phyloP scores from a whole-genome alignment of 2,113 vertebrate genomes.

The Aspiorhynchus laticeps region DNA sequence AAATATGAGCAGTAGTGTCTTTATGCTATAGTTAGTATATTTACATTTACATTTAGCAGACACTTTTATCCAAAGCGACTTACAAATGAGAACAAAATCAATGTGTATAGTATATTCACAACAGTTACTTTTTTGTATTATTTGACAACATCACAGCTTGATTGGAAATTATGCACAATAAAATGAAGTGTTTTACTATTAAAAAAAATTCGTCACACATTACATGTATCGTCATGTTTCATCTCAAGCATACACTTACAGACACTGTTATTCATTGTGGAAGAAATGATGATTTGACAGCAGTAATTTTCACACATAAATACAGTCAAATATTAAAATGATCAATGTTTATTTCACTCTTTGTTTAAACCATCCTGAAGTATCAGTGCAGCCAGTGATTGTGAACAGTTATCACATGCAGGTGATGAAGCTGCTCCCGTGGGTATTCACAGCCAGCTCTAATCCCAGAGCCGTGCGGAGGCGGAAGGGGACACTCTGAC shows the following conservation, averaged over 20 bases:
- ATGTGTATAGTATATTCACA: too few species aligned
- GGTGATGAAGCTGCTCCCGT: conserved; percentile 22
- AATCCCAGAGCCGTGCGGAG: conserved; percentile 43
- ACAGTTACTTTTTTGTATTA: neutral
- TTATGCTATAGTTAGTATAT: too few species aligned
- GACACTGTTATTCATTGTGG: neutral
- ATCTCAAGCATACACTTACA: neutral
- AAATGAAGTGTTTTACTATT: neutral
- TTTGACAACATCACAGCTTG: neutral
- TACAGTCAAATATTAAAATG: neutral
- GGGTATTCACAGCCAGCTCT: conserved; percentile 18
- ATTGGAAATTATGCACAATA: neutral
- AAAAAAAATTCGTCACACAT: too few species aligned
- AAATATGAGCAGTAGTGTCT: neutral
- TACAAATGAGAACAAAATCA: too few species aligned
- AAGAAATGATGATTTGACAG: neutral
- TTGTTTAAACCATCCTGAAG: neutral
- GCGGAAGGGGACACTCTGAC: conserved; percentile 63
- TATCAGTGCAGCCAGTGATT: neutral
- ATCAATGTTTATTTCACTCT: neutral
- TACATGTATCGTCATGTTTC: neutral
- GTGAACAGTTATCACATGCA: neutral
- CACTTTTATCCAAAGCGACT: too few species aligned
- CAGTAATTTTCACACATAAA: neutral
- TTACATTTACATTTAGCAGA: too few species aligned